Evolutionary conservation across 2,888 invertebrate species (phyloP), one percentile per base, ranked within the genome.

Genomic region (Cephus spinipes): DNA sequence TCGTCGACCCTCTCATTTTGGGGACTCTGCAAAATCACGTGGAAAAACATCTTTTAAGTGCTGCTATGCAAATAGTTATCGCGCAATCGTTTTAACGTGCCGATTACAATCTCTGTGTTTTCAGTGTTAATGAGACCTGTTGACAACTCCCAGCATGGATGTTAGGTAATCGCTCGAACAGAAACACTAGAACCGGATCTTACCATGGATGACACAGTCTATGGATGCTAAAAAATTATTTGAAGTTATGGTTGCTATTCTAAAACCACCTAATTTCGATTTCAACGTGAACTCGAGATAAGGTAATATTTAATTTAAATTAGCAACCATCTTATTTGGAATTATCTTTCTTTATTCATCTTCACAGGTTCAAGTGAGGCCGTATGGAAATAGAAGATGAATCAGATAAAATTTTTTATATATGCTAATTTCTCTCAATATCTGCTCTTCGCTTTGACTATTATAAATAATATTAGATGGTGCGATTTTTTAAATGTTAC

Each of bases 1-100:
- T 79, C 77, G 83, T 80, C 31, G 79, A 80, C 80, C 82, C 79
- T 77, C 79, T 85, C 88, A 89, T 89, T 77, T 80, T 81, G 33
- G 76, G 69, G 55, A 73, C 84, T 81, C 88, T 88, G 79, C 1
- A 83, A 81, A 35, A 77, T 15, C 6, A 30, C 33, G 74, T 30
- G 36, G 23, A 74, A 34, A 34, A 32, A 33, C 31, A 31, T 33
- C 12, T 12, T 31, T 71, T 15, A 9, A 71, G 9, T 31, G 23
- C 55, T 9, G 55, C 3, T 55, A 55, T 15, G 55, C 55, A 23
- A 55, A 55, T 55, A 55, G 23, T 15, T 23, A 55, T 23, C 55
- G 55, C 71, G 71, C 71, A 71, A 33, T 71, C 71, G 4, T 15
- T 55, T 55, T 55, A 2, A 55, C 71, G 71, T 32, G 31, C 71